Percentiles rank a stretch among this genome's conserved stretches.
These are phyloP conservation scores for Capromys pilorides DNA, from an alignment of 2,797 vertebrate species.

Conservation along the genomic window DNA sequence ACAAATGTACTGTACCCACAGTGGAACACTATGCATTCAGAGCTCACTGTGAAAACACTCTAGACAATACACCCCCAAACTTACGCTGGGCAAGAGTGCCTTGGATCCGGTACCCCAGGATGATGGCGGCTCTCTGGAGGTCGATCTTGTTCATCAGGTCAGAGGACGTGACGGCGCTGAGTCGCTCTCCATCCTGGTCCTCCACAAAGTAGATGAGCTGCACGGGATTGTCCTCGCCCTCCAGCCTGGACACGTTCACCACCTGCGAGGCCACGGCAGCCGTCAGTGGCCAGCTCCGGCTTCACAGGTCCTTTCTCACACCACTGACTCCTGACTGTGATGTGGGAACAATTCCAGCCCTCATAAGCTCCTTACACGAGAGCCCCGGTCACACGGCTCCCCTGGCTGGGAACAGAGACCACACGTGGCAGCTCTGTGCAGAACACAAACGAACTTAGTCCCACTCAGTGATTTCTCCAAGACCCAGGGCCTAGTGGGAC, in stretches of 20 bases:
- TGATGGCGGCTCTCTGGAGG: slow-evolving; percentile 95
- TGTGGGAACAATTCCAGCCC: not conserved
- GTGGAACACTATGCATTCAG: not conserved
- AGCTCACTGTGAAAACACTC: not conserved
- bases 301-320: not conserved
- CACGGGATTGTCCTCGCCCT: slow-evolving; percentile 90
- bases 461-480: not conserved
- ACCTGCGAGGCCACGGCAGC: slow-evolving; percentile 86
- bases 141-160: slow-evolving; percentile 94
- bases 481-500: not conserved
- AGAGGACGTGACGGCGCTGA: slow-evolving; percentile 90
- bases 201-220: slow-evolving; percentile 97
- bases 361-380: not conserved
- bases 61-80: slow-evolving; percentile 73
- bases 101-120: slow-evolving; percentile 94
- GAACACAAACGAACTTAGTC: not conserved
- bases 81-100: slow-evolving; percentile 95
- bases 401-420: not conserved
- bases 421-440: not conserved
- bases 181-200: slow-evolving; percentile 90
- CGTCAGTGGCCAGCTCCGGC: not conserved
- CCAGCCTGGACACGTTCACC: slow-evolving; percentile 91
- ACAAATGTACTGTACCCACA: not conserved
- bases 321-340: not conserved
- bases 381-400: not conserved